Percentiles rank a stretch among this genome's conserved stretches.
Evolutionary conservation across 2,797 vertebrate species (phyloP).

Genomic region (Apodemus agrarius): DNA sequence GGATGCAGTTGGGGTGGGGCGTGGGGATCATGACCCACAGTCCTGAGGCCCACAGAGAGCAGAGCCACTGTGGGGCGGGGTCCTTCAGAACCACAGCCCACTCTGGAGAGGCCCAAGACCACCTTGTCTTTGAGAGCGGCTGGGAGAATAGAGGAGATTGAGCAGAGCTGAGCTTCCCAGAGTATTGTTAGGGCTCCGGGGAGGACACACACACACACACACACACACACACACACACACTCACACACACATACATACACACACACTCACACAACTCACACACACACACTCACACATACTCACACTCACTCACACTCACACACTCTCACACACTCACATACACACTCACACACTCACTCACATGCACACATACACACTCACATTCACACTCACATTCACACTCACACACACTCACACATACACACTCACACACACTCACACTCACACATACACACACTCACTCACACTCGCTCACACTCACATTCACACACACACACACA

Average conservation of each 20-base stretch:
- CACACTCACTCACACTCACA: too few species aligned
- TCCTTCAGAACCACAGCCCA: background rate
- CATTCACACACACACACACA: too few species aligned
- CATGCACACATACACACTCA: background rate
- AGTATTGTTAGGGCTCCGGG: background rate
- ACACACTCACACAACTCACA: too few species aligned
- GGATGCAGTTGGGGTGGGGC: background rate
- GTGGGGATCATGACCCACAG: too few species aligned
- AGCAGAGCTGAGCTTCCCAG: background rate
- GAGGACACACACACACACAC: background rate
- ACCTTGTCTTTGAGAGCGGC: background rate
- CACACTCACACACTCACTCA: too few species aligned
- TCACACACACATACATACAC: too few species aligned
- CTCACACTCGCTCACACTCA: too few species aligned
- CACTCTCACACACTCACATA: too few species aligned
- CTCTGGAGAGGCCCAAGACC: background rate
- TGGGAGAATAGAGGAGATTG: too few species aligned
- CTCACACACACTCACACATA: background rate
- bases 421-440: too few species aligned
- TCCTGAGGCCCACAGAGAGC: background rate
- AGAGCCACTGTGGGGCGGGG: fast-evolving
- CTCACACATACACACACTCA: background rate
- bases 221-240: background rate
- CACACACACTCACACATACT: too few species aligned
- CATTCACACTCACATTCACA: too few species aligned